Evolutionary conservation across 1,140 invertebrate genomes (phyloP), one percentile per base, ranked within the genome.

Genomic region (Conopomorpha cramerella): DNA sequence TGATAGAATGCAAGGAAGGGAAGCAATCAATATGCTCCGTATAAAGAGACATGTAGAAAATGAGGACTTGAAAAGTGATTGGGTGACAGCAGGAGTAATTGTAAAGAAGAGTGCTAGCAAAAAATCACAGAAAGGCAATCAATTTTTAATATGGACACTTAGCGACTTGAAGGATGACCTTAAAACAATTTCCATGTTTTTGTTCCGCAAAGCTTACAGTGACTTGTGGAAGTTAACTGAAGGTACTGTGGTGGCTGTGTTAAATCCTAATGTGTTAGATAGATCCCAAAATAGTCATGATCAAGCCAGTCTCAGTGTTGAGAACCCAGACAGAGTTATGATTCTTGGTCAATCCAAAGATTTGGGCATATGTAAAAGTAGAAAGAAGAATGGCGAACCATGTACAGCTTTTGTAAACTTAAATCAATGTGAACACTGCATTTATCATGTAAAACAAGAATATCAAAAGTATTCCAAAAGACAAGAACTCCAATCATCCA

Each of bases 11-110:
- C 70, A 82, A 45, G 86, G 84, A 2, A 68, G 86, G 38, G 81
- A 81, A 51, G 77, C 90, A 33, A 81, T 96, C 0, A 83, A 81
- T 35, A 80, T 94, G 57, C 81, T 84, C 0, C 81, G 76, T 49
- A 71, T 95, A 2, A 84, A 85, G 48, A 62, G 60, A 36, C 83
- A 86, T 63, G 64, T 88, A 8, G 66, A 72, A 36, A 73, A 78
- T 30, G 81, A 81, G 25, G 81, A 86, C 51, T 48, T 82, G 10
- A 56, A 79, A 4, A 84, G 83, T 46, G 92, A 97, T 65, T 97
- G 93, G 93, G 93, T 95, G 0, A 87, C 94, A 8, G 88, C 89
- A 30, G 95, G 91, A n/a, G 91, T 92, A 10, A 63, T 97, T 26
- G 86, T 93, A 1, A 78, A 77, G 30, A 95, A 94, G 79, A 84